Percentiles rank a stretch among this genome's conserved stretches.
Conservation (phyloP, 1,140 invertebrate genomes). For the Sycophila sp. region DNA sequence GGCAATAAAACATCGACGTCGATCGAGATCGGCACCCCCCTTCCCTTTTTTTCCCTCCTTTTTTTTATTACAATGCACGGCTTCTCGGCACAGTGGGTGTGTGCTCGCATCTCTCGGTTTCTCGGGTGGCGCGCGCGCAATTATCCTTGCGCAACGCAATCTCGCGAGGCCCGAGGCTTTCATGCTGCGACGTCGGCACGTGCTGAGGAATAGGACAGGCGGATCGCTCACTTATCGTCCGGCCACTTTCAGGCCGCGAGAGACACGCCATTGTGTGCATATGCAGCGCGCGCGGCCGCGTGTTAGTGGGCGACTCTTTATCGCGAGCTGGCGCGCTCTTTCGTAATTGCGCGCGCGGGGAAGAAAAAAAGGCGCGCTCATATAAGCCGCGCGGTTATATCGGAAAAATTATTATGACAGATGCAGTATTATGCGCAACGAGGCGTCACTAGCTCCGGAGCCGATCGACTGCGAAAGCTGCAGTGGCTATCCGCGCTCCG, state of each 20-base stretch:
- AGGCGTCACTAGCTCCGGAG: conserved; percentile 14
- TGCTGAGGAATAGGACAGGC: conserved; percentile 15
- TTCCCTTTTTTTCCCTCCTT: not conserved
- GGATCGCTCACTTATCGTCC: conserved; percentile 41
- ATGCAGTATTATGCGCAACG: conserved; percentile 23
- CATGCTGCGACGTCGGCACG: conserved; percentile 30
- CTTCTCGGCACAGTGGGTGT: no score
- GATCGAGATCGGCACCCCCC: not conserved
- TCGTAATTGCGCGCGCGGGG: not conserved
- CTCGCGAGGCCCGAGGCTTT: conserved; percentile 35
- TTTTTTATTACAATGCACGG: no score
- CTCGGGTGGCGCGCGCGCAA: conserved; percentile 48
- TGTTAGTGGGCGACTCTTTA: conserved; percentile 24
- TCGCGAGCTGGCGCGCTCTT: not conserved
- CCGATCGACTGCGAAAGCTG: conserved; percentile 4
- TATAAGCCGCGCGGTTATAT: not conserved
- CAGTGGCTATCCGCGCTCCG: no score
- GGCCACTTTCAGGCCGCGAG: conserved; percentile 36
- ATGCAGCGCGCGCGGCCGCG: conserved; percentile 16
- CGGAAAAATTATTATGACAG: conserved; percentile 39
- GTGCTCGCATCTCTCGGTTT: conserved; percentile 13
- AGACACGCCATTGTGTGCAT: conserved; percentile 29
- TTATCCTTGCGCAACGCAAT: conserved; percentile 57
- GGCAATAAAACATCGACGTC: conserved; percentile 1
- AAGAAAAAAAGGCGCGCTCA: not conserved